These are phyloP conservation scores for Cactoblastis cactorum DNA, from an alignment of 2,888 invertebrate species.

Conservation along the genomic window DNA sequence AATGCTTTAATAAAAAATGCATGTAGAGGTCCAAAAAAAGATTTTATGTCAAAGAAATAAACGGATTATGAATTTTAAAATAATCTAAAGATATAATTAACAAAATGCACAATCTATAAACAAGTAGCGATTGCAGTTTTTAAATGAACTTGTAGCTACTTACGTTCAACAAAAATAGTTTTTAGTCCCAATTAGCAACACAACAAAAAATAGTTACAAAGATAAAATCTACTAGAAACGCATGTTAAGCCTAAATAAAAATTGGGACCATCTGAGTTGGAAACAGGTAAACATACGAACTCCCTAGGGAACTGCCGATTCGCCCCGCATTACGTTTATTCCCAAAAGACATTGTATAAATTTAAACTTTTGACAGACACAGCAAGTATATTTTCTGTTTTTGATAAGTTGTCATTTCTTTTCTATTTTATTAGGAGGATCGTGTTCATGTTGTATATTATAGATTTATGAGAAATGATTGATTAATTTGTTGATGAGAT, in stretches of 20 bases:
- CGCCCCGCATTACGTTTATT: too few species aligned
- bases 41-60: too few species aligned
- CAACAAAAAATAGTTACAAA: not conserved
- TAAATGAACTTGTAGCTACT: not conserved
- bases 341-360: not conserved
- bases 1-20: too few species aligned
- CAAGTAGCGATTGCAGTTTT: too few species aligned
- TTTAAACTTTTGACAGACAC: not conserved
- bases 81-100: too few species aligned
- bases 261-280: constrained; percentile 4
- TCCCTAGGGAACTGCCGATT: not conserved
- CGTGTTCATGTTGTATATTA: too few species aligned
- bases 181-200: not conserved
- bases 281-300: not conserved
- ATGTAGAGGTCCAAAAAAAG: too few species aligned
- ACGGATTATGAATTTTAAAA: too few species aligned
- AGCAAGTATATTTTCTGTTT: not conserved
- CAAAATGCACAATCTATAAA: too few species aligned
- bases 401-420: not conserved
- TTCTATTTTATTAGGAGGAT: too few species aligned
- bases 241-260: constrained; percentile 1
- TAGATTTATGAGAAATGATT: too few species aligned
- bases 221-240: constrained; percentile 4
- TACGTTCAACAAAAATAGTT: not conserved
- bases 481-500: too few species aligned